These are phyloP conservation scores for Sander lucioperca DNA, from an alignment of 2,113 vertebrate species.

Conservation along the genomic window DNA sequence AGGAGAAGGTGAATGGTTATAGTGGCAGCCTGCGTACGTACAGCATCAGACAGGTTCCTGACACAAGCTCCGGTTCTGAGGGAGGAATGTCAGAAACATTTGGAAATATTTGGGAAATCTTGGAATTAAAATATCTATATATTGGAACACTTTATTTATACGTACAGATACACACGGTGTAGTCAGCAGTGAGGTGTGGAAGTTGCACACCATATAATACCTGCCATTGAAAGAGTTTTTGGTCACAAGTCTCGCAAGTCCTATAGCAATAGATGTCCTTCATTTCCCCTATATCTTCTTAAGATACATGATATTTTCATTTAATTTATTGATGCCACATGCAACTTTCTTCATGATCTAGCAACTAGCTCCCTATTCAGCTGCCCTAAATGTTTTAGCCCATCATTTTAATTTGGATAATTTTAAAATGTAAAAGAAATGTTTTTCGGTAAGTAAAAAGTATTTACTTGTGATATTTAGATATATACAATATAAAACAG, in stretches of 20 bases:
- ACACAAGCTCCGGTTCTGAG: conserved; percentile 31
- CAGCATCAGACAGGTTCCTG: conserved; percentile 48
- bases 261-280: not conserved
- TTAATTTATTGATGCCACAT: not conserved
- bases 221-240: not conserved
- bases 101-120: conserved; percentile 5
- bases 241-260: no score
- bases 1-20: conserved; percentile 65
- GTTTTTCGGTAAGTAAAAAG: not conserved
- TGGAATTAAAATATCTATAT: not conserved
- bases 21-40: conserved; percentile 49
- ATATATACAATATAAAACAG: no score
- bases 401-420: not conserved
- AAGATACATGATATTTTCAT: not conserved
- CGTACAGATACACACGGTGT: conserved; percentile 13
- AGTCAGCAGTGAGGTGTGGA: not conserved
- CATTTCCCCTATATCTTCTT: not conserved
- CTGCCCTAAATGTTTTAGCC: not conserved
- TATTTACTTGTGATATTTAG: not conserved
- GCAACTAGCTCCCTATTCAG: not conserved
- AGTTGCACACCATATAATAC: not conserved
- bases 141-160: not conserved
- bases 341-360: not conserved
- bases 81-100: conserved; percentile 16
- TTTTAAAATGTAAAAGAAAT: not conserved